Evolutionary conservation across 2,113 vertebrate species (phyloP).

Genomic region (Nematolebias whitei): DNA sequence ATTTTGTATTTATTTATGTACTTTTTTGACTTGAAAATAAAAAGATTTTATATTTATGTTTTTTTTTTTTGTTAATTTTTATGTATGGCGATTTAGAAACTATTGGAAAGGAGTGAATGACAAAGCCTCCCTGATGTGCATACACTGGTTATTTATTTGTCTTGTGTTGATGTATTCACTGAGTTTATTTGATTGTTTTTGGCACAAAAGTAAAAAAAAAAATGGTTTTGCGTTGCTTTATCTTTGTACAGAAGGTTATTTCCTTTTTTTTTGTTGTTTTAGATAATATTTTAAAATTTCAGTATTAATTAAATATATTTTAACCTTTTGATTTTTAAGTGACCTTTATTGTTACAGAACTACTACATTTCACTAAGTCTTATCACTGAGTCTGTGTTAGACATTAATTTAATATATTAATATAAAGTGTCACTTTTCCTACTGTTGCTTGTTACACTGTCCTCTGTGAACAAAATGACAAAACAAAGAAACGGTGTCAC

Average conservation of each 20-base stretch:
- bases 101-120: slow-evolving; percentile 52
- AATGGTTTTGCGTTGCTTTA: slow-evolving; percentile 40
- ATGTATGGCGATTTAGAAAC: slow-evolving; percentile 55
- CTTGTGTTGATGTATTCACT: slow-evolving; percentile 70
- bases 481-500: neutral
- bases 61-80: slow-evolving; percentile 53
- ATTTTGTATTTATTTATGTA: slow-evolving; percentile 82
- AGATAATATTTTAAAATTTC: slow-evolving; percentile 70
- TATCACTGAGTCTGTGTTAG: slow-evolving; percentile 71
- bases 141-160: slow-evolving; percentile 82
- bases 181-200: slow-evolving; percentile 63
- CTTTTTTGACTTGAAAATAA: slow-evolving; percentile 66
- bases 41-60: slow-evolving; percentile 80
- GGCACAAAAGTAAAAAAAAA: slow-evolving; percentile 35
- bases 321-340: slow-evolving; percentile 55
- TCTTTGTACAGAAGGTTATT: slow-evolving; percentile 61
- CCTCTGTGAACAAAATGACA: slow-evolving; percentile 13
- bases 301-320: slow-evolving; percentile 79
- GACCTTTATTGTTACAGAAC: slow-evolving; percentile 66
- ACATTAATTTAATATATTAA: slow-evolving; percentile 55
- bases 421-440: slow-evolving; percentile 39
- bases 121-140: slow-evolving; percentile 53
- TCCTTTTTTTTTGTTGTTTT: slow-evolving; percentile 51
- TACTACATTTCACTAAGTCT: slow-evolving; percentile 72
- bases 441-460: slow-evolving; percentile 35